Base-by-base conservation (phyloP, 2,888 invertebrate genomes). In the Ptycholaimellus sp. region DNA sequence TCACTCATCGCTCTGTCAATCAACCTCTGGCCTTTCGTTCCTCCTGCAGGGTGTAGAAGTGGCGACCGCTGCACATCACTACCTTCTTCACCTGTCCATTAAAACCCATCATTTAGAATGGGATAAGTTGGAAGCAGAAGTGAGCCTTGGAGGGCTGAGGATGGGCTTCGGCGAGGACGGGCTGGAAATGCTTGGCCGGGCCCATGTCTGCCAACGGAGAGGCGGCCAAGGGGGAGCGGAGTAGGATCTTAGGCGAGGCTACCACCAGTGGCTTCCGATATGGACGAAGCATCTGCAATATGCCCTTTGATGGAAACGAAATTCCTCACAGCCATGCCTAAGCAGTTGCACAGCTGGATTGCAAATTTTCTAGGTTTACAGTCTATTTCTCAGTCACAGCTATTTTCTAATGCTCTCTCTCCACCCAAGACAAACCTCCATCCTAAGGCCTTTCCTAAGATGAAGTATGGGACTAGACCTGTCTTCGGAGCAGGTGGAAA, bases 401-500 rank as follows among this genome's bases (percentile, higher is more conserved):
- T 9, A 6, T 30, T 30, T 30, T 30, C 6, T 30, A 30, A 16
- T 30, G 6, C 6, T 9, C 14, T 9, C 6, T 9, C 14, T 6
- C 17, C 6, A n/a, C n/a, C 9, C 30, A 7, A 30, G 6, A 30
- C 6, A n/a, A n/a, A n/a, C n/a, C n/a, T n/a, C n/a, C n/a, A n/a
- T n/a, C n/a, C n/a, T n/a, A n/a, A n/a, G n/a, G n/a, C n/a, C n/a
- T n/a, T n/a, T n/a, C n/a, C n/a, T n/a, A n/a, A 23, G 6, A 23
- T 23, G 7, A 13, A 23, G 25, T 9, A 23, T 23, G 13, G 16
- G 31, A 14, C 7, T 9, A 9, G 47, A 76, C 78, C 70, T 87
- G 87, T 64, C 81, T 69, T 38, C 90, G 68, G 34, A 90, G 62
- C 16, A 83, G 64, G 64, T 90, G 90, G 58, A 79, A 90, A 64